Evolutionary conservation across 2,113 vertebrate genomes (phyloP).

Genomic region (Oophaga pumilio): DNA sequence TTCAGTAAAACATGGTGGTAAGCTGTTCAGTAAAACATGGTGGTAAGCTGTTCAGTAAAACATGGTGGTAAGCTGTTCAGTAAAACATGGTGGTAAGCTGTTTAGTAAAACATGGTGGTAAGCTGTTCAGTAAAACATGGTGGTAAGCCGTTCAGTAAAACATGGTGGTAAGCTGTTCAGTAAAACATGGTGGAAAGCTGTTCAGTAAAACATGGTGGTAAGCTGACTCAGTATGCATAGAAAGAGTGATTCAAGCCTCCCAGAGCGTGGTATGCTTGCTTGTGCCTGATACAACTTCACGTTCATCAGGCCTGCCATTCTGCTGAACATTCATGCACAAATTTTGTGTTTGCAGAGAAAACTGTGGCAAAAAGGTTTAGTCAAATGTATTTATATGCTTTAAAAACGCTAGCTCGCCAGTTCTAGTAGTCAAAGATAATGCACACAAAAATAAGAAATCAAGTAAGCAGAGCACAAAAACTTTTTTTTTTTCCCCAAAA

Average conservation of each 20-base stretch:
- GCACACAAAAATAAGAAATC: not conserved
- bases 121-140: not conserved
- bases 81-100: not conserved
- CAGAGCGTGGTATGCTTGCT: not conserved
- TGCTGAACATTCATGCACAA: not conserved
- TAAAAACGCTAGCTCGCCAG: not conserved
- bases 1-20: not conserved
- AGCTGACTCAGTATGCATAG: no score
- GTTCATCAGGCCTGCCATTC: not conserved
- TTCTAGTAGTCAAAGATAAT: not conserved
- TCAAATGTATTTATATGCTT: not conserved
- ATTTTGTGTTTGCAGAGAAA: not conserved
- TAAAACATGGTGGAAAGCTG: not conserved
- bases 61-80: no score
- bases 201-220: no score
- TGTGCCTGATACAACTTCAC: not conserved
- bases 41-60: not conserved
- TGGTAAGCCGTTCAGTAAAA: not conserved
- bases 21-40: not conserved
- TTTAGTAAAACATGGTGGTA: no score
- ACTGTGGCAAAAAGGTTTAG: not conserved
- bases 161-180: no score
- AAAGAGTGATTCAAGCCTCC: not conserved
- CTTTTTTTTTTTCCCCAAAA: no score
- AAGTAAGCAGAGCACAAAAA: not conserved